phyloP scores from a whole-genome alignment of 92 coral and sea anemone genomes.

The Palythoa grandiflora region DNA sequence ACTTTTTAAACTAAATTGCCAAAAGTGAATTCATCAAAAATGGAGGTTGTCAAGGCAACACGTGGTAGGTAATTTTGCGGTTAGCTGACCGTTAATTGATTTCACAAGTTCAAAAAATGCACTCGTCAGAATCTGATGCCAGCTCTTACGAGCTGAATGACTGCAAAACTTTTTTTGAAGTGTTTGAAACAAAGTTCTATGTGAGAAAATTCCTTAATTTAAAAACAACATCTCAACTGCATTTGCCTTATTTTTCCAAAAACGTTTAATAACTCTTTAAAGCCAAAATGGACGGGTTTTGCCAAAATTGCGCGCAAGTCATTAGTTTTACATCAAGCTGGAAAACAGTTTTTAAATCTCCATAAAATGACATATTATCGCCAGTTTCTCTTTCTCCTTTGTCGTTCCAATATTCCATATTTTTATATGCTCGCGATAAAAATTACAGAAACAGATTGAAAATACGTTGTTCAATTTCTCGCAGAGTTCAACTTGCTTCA shows the following conservation, averaged over 20 bases:
- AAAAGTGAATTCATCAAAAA: background rate
- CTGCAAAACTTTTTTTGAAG: background rate
- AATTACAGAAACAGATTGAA: background rate
- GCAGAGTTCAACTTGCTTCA: constrained; percentile 34
- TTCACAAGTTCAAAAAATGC: background rate
- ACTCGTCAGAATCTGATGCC: constrained; percentile 10
- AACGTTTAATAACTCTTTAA: too few species aligned
- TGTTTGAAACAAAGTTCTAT: background rate
- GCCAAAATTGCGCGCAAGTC: too few species aligned
- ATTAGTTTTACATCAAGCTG: too few species aligned
- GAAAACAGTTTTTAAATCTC: too few species aligned
- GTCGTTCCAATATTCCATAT: background rate
- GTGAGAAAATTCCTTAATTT: background rate
- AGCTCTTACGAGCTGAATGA: background rate
- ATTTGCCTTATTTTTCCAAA: too few species aligned
- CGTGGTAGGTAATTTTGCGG: background rate
- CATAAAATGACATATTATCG: too few species aligned
- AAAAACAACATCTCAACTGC: background rate
- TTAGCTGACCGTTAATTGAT: background rate
- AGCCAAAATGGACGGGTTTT: too few species aligned
- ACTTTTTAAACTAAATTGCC: background rate
- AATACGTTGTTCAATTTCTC: background rate
- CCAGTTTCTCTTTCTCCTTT: background rate
- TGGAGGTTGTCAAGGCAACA: too few species aligned
- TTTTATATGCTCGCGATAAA: background rate